phyloP scores from a whole-genome alignment of 2,888 invertebrate genomes.

The Mesopsocus fuscifrons region DNA sequence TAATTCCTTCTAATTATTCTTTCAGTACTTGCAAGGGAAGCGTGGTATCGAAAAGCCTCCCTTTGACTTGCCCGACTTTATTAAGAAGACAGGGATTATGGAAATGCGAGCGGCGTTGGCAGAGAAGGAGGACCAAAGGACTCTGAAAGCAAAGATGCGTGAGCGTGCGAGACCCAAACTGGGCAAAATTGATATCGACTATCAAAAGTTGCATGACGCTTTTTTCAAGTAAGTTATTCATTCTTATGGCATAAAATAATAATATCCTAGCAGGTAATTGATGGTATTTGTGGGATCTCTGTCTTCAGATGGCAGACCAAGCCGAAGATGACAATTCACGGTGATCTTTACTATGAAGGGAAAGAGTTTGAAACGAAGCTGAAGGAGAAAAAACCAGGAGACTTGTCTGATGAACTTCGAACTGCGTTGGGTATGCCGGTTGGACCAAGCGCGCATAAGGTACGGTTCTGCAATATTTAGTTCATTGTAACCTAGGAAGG shows the following conservation, averaged over 20 bases:
- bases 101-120: conserved; percentile 97
- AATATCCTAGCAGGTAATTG: too few relatives aligned
- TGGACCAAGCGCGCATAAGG: conserved; percentile 79
- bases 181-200: conserved; percentile 99
- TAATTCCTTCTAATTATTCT: conserved; percentile 11
- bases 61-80: conserved; percentile 95
- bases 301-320: conserved; percentile 85
- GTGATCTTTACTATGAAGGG: conserved; percentile 96
- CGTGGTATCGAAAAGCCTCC: conserved; percentile 98
- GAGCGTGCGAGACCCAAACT: conserved; percentile 92
- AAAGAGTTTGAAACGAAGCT: conserved; percentile 96
- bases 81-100: conserved; percentile 98
- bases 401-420: conserved; percentile 84
- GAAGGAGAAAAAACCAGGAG: conserved; percentile 97
- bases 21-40: conserved; percentile 77
- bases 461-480: too few relatives aligned
- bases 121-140: conserved; percentile 91
- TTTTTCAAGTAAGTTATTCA: conserved; percentile 65
- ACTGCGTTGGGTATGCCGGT: conserved; percentile 98
- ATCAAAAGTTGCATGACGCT: conserved; percentile 97
- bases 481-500: background rate
- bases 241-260: conserved; percentile 4
- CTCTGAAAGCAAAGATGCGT: conserved; percentile 91
- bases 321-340: conserved; percentile 96
- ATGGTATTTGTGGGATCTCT: too few relatives aligned